These are phyloP conservation scores for Telmatochromis brichardi DNA, from an alignment of 2,113 vertebrate species.

Conservation along the genomic window DNA sequence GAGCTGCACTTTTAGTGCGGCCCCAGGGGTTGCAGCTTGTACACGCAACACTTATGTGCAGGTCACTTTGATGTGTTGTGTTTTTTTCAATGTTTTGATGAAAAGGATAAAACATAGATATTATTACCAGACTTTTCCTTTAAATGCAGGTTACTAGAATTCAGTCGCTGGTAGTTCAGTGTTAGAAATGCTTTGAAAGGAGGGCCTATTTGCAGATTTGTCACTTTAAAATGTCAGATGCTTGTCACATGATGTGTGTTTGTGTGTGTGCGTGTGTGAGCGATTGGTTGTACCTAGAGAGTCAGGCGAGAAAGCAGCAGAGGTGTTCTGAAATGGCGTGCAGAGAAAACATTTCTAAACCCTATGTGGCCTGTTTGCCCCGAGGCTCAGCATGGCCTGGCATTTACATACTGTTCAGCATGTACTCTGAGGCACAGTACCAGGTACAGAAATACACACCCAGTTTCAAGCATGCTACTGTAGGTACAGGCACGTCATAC, in stretches of 20 bases:
- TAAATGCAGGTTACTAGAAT: neutral
- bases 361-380: constrained; percentile 20
- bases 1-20: neutral
- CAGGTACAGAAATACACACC: neutral
- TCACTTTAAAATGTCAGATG: constrained; percentile 10
- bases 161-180: neutral
- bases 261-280: neutral
- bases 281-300: neutral
- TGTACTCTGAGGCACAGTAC: neutral
- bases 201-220: neutral
- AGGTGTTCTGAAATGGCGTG: constrained; percentile 16
- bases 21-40: neutral
- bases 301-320: neutral
- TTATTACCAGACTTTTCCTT: neutral
- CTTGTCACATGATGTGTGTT: neutral
- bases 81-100: neutral
- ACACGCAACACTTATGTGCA: neutral
- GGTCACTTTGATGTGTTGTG: neutral
- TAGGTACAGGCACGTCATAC: neutral
- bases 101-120: neutral
- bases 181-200: neutral
- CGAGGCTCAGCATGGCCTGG: constrained; percentile 26
- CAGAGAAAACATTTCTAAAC: constrained; percentile 32
- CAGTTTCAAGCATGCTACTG: neutral
- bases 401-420: constrained; percentile 41